A percentile compares a stretch with the other conserved stretches of the same genome.
phyloP scores from a whole-genome alignment of 2,888 invertebrate species.

The Sepioteuthis lessoniana region DNA sequence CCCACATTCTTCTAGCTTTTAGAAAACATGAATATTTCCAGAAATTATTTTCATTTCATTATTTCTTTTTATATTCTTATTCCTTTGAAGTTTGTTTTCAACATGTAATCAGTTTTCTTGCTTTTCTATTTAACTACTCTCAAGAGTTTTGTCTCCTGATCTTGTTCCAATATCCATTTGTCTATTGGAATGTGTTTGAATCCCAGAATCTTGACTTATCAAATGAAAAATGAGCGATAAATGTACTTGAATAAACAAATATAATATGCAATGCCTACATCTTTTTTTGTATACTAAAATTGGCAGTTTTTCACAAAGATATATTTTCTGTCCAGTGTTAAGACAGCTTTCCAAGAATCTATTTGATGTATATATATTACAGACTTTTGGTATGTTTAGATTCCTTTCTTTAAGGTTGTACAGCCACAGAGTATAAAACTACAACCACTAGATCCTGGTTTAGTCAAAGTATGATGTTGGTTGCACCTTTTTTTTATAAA shows the following conservation, averaged over 20 bases:
- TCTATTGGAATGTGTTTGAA: neutral
- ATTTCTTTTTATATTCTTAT: too few species aligned
- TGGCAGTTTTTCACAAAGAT: neutral
- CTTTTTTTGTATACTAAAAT: neutral
- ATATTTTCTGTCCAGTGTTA: neutral
- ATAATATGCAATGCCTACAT: neutral
- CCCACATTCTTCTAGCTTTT: too few species aligned
- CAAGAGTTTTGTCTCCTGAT: neutral
- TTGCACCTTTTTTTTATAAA: neutral
- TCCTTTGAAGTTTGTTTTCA: neutral
- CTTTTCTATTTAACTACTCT: neutral
- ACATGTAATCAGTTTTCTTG: neutral
- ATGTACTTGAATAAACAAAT: neutral
- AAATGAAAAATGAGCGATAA: neutral
- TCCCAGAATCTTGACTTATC: neutral
- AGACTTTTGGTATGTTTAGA: neutral
- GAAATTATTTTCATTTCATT: too few species aligned
- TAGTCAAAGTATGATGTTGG: neutral
- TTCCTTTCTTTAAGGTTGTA: neutral
- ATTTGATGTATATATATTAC: neutral
- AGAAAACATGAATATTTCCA: too few species aligned
- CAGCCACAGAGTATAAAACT: neutral
- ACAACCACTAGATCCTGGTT: neutral
- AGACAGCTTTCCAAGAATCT: neutral
- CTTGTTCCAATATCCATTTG: slow-evolving; percentile 2